Conservation (phyloP, 2,113 vertebrate genomes). For the Scolopax mira region DNA sequence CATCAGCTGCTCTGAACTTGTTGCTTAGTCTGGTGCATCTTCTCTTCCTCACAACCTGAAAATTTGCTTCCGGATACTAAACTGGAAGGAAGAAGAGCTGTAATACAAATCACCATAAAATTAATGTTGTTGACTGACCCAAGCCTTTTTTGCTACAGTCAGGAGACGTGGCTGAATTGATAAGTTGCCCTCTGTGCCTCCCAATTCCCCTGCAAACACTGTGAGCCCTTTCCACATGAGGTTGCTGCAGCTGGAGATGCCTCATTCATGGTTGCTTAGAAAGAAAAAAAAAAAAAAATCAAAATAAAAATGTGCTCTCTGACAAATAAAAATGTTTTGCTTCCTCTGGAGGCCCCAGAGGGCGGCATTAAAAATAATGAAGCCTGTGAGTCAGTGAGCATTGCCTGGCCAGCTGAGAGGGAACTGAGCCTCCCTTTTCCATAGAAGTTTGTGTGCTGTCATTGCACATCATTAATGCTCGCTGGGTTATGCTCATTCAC, state of each 20-base stretch:
- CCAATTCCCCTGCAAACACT: neutral
- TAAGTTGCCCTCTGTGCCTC: neutral
- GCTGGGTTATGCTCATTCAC: constrained; percentile 23
- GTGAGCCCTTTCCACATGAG: neutral
- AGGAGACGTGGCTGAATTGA: constrained; percentile 2
- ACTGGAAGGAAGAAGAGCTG: neutral
- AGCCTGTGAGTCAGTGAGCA: constrained; percentile 46
- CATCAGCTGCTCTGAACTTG: neutral
- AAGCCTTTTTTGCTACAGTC: neutral
- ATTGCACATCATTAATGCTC: constrained; percentile 31
- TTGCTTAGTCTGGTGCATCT: neutral
- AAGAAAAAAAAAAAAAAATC: neutral
- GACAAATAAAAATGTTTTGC: constrained; percentile 57
- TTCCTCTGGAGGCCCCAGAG: constrained; percentile 55
- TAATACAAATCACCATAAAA: neutral
- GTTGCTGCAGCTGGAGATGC: constrained; percentile 18
- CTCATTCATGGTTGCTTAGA: constrained; percentile 45
- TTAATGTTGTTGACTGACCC: neutral
- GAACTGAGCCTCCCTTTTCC: constrained; percentile 1
- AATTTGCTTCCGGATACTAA: neutral
- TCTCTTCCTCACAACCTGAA: neutral
- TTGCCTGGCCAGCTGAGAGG: constrained; percentile 35
- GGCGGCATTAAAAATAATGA: constrained; percentile 27
- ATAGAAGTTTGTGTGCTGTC: constrained; percentile 52
- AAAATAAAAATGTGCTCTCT: constrained; percentile 13